These are phyloP conservation scores for Adrianichthys oophorus DNA, from an alignment of 2,797 vertebrate genomes.

Conservation along the genomic window DNA sequence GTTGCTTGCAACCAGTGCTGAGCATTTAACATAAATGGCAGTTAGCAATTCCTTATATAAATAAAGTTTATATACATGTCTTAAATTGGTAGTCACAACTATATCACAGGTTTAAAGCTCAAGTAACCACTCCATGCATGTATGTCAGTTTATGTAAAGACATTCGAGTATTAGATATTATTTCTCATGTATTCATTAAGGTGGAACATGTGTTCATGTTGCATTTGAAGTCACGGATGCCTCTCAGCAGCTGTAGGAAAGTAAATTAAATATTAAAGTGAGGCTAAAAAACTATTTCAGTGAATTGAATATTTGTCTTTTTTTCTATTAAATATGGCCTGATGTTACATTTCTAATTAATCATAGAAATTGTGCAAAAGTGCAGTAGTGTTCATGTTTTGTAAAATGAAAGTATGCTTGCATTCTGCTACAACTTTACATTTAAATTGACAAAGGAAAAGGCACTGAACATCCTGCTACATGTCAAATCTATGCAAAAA, in stretches of 20 bases:
- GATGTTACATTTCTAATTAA: constrained; percentile 31
- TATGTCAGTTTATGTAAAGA: too few species aligned
- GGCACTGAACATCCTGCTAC: constrained; percentile 43
- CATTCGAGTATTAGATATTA: not conserved
- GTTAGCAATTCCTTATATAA: constrained; percentile 5
- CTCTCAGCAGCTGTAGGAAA: not conserved
- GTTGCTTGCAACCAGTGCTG: constrained; percentile 52
- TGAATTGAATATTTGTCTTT: too few species aligned
- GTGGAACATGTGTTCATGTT: constrained; percentile 10
- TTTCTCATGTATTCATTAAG: constrained; percentile 4
- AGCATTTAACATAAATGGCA: constrained; percentile 34
- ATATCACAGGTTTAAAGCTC: constrained; percentile 32
- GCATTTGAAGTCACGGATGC: not conserved
- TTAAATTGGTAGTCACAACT: constrained; percentile 32
- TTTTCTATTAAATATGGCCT: constrained; percentile 15
- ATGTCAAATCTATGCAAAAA: constrained; percentile 58
- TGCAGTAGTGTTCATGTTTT: constrained; percentile 62
- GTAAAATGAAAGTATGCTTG: constrained; percentile 55
- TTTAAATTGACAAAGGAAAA: constrained; percentile 70
- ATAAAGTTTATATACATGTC: constrained; percentile 24
- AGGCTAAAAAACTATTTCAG: too few species aligned
- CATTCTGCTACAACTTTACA: constrained; percentile 56
- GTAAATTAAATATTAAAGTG: not conserved
- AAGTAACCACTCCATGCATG: constrained; percentile 33
- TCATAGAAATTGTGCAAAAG: constrained; percentile 75